Base-by-base conservation (phyloP, 2,888 invertebrate genomes). In the Acanthosepion esculentum region DNA sequence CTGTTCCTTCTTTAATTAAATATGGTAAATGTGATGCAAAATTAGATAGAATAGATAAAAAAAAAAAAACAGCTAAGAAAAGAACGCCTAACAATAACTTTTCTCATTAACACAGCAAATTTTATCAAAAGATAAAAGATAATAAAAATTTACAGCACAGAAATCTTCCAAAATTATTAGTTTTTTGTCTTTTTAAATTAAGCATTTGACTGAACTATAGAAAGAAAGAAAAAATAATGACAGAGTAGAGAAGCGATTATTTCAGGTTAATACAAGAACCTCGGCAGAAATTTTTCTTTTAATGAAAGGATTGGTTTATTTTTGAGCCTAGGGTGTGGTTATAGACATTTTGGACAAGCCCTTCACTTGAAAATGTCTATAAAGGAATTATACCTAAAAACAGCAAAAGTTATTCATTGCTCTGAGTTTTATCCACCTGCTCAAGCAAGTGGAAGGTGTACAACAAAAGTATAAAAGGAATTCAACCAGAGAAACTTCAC, bases 381-480 rank as follows among this genome's bases (percentile, higher is more conserved):
- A 78, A 78, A 78, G 78, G 78, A n/a, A 15, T n/a, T 78, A 78
- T 78, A 78, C 15, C 78, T 59, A 78, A 78, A 78, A 78, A 78
- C n/a, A 15, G n/a, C 78, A n/a, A 78, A 78, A 78, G 78, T 78
- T 78, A 78, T 78, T 78, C 78, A 78, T 78, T 78, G 15, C n/a
- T 33, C n/a, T 12, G n/a, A 78, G n/a, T n/a, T 78, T 78, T 23
- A 33, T 78, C 33, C 78, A 78, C n/a, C n/a, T 78, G 78, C 33
- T 78, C n/a, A 78, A 78, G n/a, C 78, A 78, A 78, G 78, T 78
- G 78, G n/a, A 78, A 78, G 78, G 78, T n/a, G 78, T 78, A 29
- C 29, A 78, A 78, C n/a, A 78, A 78, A 78, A 78, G n/a, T 18
- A 78, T n/a, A n/a, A n/a, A n/a, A n/a, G 33, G 12, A n/a, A 78